phyloP scores from a whole-genome alignment of 2,113 vertebrate genomes.

The Poeciliopsis prolifica region DNA sequence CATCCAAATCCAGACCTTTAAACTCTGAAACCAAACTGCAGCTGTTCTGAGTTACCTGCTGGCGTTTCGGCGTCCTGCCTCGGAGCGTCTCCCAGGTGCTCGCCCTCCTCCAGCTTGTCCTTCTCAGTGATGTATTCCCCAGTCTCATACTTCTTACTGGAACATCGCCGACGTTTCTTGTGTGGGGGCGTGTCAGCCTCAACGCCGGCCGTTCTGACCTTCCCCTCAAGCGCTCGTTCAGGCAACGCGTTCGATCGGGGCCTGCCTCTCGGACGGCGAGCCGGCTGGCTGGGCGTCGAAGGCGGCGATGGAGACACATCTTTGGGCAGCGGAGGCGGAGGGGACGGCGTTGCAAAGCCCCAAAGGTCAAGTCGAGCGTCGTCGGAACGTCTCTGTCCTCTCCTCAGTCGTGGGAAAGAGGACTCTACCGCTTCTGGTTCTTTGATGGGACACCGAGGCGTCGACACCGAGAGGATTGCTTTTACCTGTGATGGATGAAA shows the following conservation, averaged over 20 bases:
- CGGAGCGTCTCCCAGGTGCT: constrained; percentile 65
- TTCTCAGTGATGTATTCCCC: constrained; percentile 92
- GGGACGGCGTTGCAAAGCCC: constrained; percentile 78
- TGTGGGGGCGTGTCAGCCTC: constrained; percentile 73
- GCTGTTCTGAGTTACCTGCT: constrained; percentile 60
- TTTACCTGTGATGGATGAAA: constrained; percentile 63
- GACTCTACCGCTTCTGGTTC: constrained; percentile 57
- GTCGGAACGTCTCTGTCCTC: constrained; percentile 75
- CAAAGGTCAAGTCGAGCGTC: constrained; percentile 77
- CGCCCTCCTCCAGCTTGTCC: constrained; percentile 79
- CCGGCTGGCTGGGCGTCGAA: constrained; percentile 35
- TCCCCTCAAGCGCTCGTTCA: constrained; percentile 50
- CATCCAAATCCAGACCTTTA: too few relatives aligned
- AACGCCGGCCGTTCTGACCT: constrained; percentile 37
- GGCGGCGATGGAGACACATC: constrained; percentile 45
- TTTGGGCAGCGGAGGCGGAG: constrained; percentile 64
- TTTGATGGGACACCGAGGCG: constrained; percentile 49
- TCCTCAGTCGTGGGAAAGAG: constrained; percentile 71
- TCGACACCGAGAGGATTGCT: constrained; percentile 42
- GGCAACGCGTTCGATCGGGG: constrained; percentile 77
- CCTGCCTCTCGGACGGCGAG: constrained; percentile 78
- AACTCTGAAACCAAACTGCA: too few relatives aligned
- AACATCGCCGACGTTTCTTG: constrained; percentile 91
- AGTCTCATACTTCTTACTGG: constrained; percentile 92
- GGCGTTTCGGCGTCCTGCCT: constrained; percentile 80